Evolutionary conservation across 1,140 invertebrate species (phyloP).

Genomic region (Phocides pigmalion): DNA sequence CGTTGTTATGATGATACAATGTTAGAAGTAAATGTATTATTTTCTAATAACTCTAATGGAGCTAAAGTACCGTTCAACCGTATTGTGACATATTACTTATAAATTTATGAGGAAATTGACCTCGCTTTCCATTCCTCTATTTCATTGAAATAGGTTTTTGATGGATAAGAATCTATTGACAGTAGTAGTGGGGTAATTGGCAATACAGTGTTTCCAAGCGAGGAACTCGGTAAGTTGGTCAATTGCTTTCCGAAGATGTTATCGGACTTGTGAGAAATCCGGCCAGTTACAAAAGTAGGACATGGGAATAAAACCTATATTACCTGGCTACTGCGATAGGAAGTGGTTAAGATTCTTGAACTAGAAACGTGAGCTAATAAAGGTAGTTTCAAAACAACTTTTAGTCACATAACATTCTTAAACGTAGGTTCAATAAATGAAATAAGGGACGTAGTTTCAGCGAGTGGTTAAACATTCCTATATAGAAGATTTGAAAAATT

Average conservation of each 20-base stretch:
- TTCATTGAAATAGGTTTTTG: background rate
- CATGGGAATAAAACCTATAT: constrained; percentile 11
- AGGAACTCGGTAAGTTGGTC: constrained; percentile 17
- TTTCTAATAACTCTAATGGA: constrained; percentile 11
- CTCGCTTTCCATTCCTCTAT: background rate
- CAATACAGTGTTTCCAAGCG: constrained; percentile 12
- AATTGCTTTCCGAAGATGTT: constrained; percentile 24
- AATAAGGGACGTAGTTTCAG: no score
- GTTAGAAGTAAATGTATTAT: background rate
- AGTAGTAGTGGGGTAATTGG: constrained; percentile 3
- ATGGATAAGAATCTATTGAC: constrained; percentile 1
- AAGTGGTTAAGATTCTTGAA: background rate
- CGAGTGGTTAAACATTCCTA: no score
- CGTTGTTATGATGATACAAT: constrained; percentile 12
- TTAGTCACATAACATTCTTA: no score
- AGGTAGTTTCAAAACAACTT: no score
- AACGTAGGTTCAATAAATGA: no score
- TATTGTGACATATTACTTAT: background rate
- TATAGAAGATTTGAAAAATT: no score
- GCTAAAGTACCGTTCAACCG: background rate
- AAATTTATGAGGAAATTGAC: constrained; percentile 2
- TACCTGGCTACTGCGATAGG: background rate
- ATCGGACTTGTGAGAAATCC: constrained; percentile 20
- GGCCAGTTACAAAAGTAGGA: constrained; percentile 7
- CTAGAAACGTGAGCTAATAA: background rate